Percentiles rank a stretch among this genome's conserved stretches.
Conservation (phyloP, 2,113 vertebrate genomes). For the Vombatus ursinus region DNA sequence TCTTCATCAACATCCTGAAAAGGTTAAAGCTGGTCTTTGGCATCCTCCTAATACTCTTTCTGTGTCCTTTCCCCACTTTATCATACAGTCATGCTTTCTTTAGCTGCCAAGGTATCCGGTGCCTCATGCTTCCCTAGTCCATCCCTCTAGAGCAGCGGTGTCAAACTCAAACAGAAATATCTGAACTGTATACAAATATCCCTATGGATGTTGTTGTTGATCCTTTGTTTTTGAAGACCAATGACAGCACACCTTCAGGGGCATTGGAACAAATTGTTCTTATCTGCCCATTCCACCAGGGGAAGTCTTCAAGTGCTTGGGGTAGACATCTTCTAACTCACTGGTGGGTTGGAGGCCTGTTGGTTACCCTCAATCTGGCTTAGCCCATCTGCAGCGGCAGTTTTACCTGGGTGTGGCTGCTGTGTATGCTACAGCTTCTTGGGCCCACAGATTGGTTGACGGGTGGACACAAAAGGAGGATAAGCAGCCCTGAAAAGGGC, state of each 20-base stretch:
- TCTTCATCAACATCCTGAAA: not conserved
- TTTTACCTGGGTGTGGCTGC: too few relatives aligned
- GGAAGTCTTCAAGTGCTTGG: too few relatives aligned
- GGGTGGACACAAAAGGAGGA: too few relatives aligned
- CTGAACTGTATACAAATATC: not conserved
- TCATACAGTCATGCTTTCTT: not conserved
- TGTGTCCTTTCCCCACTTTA: not conserved
- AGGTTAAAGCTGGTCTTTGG: not conserved
- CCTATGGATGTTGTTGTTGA: not conserved
- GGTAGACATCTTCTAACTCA: too few relatives aligned
- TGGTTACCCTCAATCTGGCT: not conserved
- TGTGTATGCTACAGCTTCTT: too few relatives aligned
- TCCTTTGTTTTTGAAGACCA: not conserved
- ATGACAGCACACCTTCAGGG: not conserved
- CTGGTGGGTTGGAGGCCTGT: too few relatives aligned
- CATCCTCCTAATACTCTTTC: not conserved
- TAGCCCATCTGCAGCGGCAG: not conserved
- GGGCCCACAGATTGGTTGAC: too few relatives aligned
- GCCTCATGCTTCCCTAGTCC: not conserved
- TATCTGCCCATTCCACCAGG: not conserved
- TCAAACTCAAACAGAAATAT: not conserved
- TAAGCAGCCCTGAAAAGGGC: too few relatives aligned
- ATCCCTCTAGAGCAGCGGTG: not conserved
- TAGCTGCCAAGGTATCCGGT: not conserved
- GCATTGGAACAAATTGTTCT: not conserved